Evolutionary conservation across 1,140 invertebrate species (phyloP).

Genomic region (Neuroterus valhalla): DNA sequence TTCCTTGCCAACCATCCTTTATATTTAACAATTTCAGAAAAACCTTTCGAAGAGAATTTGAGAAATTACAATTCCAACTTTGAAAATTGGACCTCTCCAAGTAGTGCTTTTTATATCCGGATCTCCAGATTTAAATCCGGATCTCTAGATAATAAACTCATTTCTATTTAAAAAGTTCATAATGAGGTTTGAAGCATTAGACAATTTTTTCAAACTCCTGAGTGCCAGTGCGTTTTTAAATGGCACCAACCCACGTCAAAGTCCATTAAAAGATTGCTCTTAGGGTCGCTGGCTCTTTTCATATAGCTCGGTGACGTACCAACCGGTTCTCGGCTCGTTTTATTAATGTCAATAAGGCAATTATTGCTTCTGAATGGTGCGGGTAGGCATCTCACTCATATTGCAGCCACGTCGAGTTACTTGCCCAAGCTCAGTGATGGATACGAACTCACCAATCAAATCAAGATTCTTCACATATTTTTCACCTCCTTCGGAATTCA

Average conservation of each 20-base stretch:
- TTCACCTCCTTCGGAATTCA: not conserved
- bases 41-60: too few relatives aligned
- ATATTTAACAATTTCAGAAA: too few relatives aligned
- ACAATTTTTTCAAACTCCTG: not conserved
- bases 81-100: too few relatives aligned
- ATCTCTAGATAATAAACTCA: too few relatives aligned
- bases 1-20: too few relatives aligned
- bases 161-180: not conserved
- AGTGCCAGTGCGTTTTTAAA: slow-evolving; percentile 31
- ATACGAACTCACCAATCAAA: slow-evolving; percentile 42
- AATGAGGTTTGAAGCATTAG: not conserved
- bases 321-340: slow-evolving; percentile 60
- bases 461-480: not conserved
- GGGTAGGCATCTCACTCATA: slow-evolving; percentile 61
- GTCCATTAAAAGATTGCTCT: slow-evolving; percentile 50
- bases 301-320: slow-evolving; percentile 52
- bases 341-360: slow-evolving; percentile 73
- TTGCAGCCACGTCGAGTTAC: slow-evolving; percentile 54
- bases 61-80: too few relatives aligned
- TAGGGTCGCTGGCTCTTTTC: slow-evolving; percentile 38
- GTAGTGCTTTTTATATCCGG: too few relatives aligned
- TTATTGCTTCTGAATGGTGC: slow-evolving; percentile 61
- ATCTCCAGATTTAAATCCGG: too few relatives aligned
- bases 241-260: slow-evolving; percentile 42
- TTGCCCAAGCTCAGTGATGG: slow-evolving; percentile 49